These are phyloP conservation scores for Pipistrellus pygmaeus DNA, from an alignment of 2,797 vertebrate species.

Conservation along the genomic window DNA sequence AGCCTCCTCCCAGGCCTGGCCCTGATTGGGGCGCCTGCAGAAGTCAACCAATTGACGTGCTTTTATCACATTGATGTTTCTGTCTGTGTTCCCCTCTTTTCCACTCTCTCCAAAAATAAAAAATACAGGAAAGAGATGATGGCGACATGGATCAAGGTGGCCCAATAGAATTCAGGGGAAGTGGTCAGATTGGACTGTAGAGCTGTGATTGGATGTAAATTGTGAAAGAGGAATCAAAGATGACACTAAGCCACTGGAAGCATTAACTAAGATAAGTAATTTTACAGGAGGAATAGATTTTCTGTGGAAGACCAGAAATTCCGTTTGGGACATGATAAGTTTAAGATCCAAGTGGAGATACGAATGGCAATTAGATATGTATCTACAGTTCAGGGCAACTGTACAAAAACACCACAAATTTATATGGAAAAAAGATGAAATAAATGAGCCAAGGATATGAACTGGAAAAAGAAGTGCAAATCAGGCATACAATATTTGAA, in stretches of 20 bases:
- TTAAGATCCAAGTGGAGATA: background rate
- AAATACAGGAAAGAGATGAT: background rate
- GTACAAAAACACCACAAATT: too few relatives aligned
- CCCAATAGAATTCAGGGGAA: background rate
- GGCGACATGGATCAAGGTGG: background rate
- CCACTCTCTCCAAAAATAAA: background rate
- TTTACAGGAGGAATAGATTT: background rate
- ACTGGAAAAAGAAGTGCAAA: background rate
- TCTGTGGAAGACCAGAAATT: slow-evolving; percentile 33
- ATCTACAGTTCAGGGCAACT: background rate
- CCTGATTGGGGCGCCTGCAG: too few relatives aligned
- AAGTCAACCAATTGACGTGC: too few relatives aligned
- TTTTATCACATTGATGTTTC: too few relatives aligned
- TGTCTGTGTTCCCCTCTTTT: too few relatives aligned
- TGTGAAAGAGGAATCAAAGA: background rate
- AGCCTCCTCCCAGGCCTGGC: too few relatives aligned
- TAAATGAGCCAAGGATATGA: background rate
- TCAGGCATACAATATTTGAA: background rate
- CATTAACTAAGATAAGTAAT: background rate
- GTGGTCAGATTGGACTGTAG: background rate
- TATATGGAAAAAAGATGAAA: too few relatives aligned
- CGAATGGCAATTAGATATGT: background rate
- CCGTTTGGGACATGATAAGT: background rate
- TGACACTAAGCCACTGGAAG: background rate
- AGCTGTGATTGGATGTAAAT: background rate